Evolutionary conservation across 2,888 invertebrate genomes (phyloP).

Genomic region (Gymnosoma rotundatum): DNA sequence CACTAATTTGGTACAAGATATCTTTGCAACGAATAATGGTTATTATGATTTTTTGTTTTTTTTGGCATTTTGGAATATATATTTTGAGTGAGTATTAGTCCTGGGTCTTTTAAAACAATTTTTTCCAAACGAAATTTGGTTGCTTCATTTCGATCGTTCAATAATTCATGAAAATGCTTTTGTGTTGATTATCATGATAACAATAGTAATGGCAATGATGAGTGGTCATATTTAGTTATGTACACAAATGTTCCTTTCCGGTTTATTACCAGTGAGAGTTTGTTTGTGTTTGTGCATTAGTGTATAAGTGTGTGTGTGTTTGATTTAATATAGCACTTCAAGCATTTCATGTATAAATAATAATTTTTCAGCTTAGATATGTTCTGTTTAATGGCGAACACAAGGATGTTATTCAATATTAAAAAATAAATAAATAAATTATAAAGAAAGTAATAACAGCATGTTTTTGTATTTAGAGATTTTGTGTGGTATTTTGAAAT

Average conservation of each 20-base stretch:
- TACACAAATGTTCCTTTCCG: conserved; percentile 52
- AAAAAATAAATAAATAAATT: too few species aligned
- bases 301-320: neutral
- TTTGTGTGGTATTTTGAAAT: too few species aligned
- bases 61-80: neutral
- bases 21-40: conserved; percentile 1
- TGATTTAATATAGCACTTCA: too few species aligned
- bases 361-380: conserved; percentile 2
- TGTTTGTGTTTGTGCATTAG: neutral
- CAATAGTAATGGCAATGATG: conserved; percentile 40
- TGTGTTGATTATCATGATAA: conserved; percentile 44
- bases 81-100: conserved; percentile 4
- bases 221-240: conserved; percentile 33
- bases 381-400: neutral
- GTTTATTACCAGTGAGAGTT: conserved; percentile 3
- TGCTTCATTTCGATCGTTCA: conserved; percentile 48
- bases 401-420: too few species aligned
- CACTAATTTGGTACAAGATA: conserved; percentile 36
- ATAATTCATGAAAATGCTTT: conserved; percentile 54
- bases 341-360: conserved; percentile 20
- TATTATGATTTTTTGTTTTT: conserved; percentile 15
- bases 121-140: conserved; percentile 17
- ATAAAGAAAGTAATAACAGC: too few species aligned
- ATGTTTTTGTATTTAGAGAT: too few species aligned
- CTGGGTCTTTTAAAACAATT: neutral